Evolutionary conservation across 2,888 invertebrate genomes (phyloP), one percentile per base, ranked within the genome.

Genomic region (Yponomeuta plumbellus): DNA sequence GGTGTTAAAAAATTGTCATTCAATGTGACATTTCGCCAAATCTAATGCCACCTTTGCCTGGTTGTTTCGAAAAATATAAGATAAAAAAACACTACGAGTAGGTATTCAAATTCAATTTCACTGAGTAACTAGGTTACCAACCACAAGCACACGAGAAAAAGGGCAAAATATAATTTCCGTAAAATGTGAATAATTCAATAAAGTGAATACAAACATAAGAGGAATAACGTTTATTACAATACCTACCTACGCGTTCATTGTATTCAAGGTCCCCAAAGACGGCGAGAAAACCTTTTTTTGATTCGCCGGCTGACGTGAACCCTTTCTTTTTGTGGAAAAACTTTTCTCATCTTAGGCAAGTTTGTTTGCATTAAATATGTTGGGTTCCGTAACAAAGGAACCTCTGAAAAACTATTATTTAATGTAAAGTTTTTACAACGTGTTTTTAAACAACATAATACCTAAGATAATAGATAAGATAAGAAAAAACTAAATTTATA

Each of bases 211-310:
- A 52, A 52, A 52, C 44, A 52, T 58, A 58, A 58, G 21, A 21
- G 22, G 21, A 58, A 20, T 58, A 21, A 58, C 21, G 58, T 58
- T 58, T 21, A 58, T 22, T 58, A 58, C 21, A 58, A 58, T 58
- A 58, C 22, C 22, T 58, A 58, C n/a, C n/a, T 21, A 8, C 21
- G 11, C 20, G 21, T 58, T 20, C 11, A 58, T 58, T 58, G 58
- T 58, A 58, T 58, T 58, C 58, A 58, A 22, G 58, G 58, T 58
- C 58, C 58, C 58, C 13, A 8, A 58, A 58, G 58, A 58, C 58
- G 21, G 58, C 11, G 22, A 22, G 58, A 52, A 52, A 58, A 58
- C 58, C 58, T 58, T 58, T 58, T 58, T 58, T 58, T 58, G 58
- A 58, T 58, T 58, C 58, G n/a, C 21, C 22, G 21, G n/a, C 56